A percentile compares a stretch with the other conserved stretches of the same genome.
phyloP scores from a whole-genome alignment of 1,140 invertebrate species.

The Formica exsecta region DNA sequence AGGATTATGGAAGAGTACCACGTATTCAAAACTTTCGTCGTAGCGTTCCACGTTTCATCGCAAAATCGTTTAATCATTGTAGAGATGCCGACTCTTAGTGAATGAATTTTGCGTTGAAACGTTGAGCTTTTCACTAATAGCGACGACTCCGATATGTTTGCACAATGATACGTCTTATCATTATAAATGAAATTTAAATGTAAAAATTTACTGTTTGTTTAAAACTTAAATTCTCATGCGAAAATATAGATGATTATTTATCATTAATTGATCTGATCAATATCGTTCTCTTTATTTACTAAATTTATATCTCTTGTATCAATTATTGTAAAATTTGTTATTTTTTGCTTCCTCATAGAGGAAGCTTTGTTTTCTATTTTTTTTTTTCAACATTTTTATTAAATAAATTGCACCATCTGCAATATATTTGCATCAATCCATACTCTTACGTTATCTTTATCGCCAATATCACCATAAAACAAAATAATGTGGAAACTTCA shows the following conservation, averaged over 20 bases:
- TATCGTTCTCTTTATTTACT: background rate
- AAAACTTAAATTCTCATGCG: constrained; percentile 6
- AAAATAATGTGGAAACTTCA: constrained; percentile 45
- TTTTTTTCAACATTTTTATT: constrained; percentile 10
- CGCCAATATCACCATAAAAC: constrained; percentile 54
- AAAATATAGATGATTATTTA: constrained; percentile 12
- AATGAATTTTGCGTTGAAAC: constrained; percentile 17
- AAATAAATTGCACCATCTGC: background rate
- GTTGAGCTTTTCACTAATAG: constrained; percentile 2
- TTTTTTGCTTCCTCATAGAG: background rate
- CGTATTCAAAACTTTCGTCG: constrained; percentile 41
- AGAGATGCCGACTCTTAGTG: constrained; percentile 11
- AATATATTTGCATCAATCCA: background rate
- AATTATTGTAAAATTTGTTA: background rate
- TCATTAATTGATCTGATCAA: background rate
- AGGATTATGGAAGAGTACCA: constrained; percentile 40
- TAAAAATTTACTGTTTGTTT: constrained; percentile 13
- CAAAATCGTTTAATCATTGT: constrained; percentile 30
- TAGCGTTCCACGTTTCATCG: constrained; percentile 3
- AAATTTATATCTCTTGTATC: too few relatives aligned
- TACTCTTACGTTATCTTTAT: constrained; percentile 42
- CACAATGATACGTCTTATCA: background rate
- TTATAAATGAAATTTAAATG: background rate
- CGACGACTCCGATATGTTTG: background rate
- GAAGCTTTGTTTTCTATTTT: background rate